Percentiles rank a stretch among this genome's conserved stretches.
Evolutionary conservation across 1,140 invertebrate genomes (phyloP).

Genomic region (Drosophila murphyi): DNA sequence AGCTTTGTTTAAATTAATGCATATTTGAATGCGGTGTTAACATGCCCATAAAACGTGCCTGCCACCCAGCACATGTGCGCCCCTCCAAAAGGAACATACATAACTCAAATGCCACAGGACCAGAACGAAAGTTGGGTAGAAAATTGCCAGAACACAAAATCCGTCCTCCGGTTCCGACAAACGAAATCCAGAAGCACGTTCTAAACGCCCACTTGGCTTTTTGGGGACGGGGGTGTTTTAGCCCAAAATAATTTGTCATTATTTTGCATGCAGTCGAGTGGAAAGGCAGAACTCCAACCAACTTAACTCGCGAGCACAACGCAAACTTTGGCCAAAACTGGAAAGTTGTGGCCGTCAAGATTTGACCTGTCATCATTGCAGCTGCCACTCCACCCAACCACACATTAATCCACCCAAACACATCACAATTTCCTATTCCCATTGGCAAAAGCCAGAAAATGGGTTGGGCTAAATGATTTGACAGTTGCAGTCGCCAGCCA

Average conservation of each 20-base stretch:
- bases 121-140: conserved; percentile 1
- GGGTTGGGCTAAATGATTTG: background rate
- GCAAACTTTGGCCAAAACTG: conserved; percentile 22
- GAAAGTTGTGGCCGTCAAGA: conserved; percentile 19
- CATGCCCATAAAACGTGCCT: conserved; percentile 59
- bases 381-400: conserved; percentile 1
- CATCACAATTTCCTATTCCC: background rate
- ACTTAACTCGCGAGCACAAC: conserved; percentile 1
- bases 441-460: background rate
- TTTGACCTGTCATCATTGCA: conserved; percentile 33
- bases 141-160: conserved; percentile 8
- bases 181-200: conserved; percentile 55
- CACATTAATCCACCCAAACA: too few relatives aligned
- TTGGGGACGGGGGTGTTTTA: conserved; percentile 9
- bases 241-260: conserved; percentile 64
- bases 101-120: conserved; percentile 40
- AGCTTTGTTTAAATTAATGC: background rate
- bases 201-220: conserved; percentile 47
- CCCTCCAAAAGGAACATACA: conserved; percentile 46
- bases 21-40: conserved; percentile 48
- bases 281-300: conserved; percentile 43
- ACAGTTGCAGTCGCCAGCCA: conserved; percentile 11
- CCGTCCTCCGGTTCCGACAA: background rate
- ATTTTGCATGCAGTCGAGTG: conserved; percentile 64
- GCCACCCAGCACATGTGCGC: conserved; percentile 28